Conservation (phyloP, 2,888 invertebrate genomes). For the Torymus texanus region DNA sequence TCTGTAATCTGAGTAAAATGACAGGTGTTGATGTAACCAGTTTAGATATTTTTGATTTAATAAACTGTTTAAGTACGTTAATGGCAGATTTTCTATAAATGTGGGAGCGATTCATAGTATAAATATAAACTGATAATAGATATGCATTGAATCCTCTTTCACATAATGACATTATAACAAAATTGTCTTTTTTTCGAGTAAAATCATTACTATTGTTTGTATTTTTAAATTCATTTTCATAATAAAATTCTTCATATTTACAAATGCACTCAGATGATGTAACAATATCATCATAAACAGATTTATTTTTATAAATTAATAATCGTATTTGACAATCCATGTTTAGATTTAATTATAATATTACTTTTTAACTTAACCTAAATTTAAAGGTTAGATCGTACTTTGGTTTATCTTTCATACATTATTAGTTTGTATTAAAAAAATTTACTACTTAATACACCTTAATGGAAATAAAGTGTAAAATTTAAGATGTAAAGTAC, state of each 20-base stretch:
- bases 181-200: constrained; percentile 13
- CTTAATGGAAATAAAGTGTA: no score
- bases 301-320: constrained; percentile 61
- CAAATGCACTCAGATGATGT: constrained; percentile 51
- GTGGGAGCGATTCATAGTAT: constrained; percentile 60
- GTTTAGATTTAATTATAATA: constrained; percentile 40
- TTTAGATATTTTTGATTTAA: constrained; percentile 15
- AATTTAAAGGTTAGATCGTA: constrained; percentile 30
- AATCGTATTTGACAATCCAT: constrained; percentile 64
- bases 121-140: constrained; percentile 65
- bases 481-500: no score
- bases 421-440: neutral
- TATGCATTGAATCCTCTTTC: constrained; percentile 65
- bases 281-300: constrained; percentile 65
- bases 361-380: constrained; percentile 23
- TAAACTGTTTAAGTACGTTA: constrained; percentile 20
- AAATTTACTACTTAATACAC: no score
- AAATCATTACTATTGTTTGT: constrained; percentile 2
- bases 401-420: constrained; percentile 7
- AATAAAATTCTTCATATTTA: constrained; percentile 32
- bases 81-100: constrained; percentile 64
- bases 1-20: constrained; percentile 76
- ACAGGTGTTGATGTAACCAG: constrained; percentile 34
- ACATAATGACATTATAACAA: constrained; percentile 58
- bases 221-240: constrained; percentile 27